Conservation (phyloP, 2,113 vertebrate species). For the Lucifuga dentata region DNA sequence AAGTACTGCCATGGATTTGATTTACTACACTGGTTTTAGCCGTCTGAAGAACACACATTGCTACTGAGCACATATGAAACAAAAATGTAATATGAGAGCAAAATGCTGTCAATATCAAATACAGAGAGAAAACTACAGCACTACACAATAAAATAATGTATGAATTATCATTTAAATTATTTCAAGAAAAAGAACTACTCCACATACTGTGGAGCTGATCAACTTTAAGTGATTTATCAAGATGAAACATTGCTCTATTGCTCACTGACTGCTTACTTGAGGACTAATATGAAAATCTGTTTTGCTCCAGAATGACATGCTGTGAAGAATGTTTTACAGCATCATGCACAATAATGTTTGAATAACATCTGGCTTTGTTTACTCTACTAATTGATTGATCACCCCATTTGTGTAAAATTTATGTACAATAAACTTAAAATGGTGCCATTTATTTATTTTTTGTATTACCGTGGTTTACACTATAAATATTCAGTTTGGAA, state of each 20-base stretch:
- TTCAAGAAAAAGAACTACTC: constrained; percentile 20
- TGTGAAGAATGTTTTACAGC: constrained; percentile 6
- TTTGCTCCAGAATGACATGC: neutral
- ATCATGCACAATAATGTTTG: constrained; percentile 2
- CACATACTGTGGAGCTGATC: neutral
- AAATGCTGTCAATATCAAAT: neutral
- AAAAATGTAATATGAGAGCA: constrained; percentile 6
- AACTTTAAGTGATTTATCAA: constrained; percentile 3
- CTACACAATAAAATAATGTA: neutral
- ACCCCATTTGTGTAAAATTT: constrained; percentile 24
- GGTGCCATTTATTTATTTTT: neutral
- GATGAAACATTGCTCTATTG: constrained; percentile 14
- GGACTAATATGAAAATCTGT: constrained; percentile 29
- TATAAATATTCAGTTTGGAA: constrained; percentile 19
- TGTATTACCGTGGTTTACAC: neutral
- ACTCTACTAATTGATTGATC: constrained; percentile 24
- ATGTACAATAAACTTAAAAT: neutral
- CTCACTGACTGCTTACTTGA: constrained; percentile 54
- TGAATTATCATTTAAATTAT: constrained; percentile 15
- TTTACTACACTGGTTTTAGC: constrained; percentile 41
- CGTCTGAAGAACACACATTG: constrained; percentile 28
- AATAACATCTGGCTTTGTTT: constrained; percentile 43
- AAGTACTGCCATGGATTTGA: constrained; percentile 36
- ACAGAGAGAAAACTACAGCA: neutral
- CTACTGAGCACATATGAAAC: constrained; percentile 14